These are phyloP conservation scores for Orcinus orca DNA, from an alignment of 2,113 vertebrate species.

Conservation along the genomic window DNA sequence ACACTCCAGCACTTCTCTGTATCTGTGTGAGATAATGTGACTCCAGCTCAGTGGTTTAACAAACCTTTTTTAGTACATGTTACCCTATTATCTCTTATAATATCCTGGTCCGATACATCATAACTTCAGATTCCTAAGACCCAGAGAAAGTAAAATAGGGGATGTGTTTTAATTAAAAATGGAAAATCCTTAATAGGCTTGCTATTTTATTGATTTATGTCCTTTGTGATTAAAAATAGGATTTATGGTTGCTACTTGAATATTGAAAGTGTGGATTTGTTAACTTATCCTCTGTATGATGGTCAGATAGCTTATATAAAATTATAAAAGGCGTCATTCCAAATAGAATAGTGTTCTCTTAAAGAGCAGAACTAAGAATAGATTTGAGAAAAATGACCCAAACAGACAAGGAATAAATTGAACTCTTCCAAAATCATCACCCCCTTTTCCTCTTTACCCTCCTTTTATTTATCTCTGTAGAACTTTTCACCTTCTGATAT, in stretches of 20 bases:
- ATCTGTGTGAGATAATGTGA: not conserved
- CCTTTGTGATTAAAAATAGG: not conserved
- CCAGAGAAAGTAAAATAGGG: not conserved
- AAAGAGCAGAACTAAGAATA: not conserved
- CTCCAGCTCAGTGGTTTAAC: not conserved
- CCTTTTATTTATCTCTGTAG: not conserved
- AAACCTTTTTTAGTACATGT: not conserved
- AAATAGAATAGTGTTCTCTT: not conserved
- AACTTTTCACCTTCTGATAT: not conserved
- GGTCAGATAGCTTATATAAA: not conserved
- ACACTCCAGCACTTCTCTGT: not conserved
- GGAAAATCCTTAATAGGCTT: not conserved
- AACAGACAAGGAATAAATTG: not conserved
- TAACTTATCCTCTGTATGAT: not conserved
- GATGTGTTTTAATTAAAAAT: conserved; percentile 28
- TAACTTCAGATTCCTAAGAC: not conserved
- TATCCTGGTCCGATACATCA: not conserved
- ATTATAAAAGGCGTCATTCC: not conserved
- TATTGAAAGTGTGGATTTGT: not conserved
- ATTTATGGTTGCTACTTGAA: not conserved
- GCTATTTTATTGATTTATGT: conserved; percentile 2
- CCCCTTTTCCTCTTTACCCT: not conserved
- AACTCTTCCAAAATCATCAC: not conserved
- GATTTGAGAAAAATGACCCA: not conserved
- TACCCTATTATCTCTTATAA: not conserved